Conservation (phyloP, 2,888 invertebrate genomes). For the Nemurella pictetii region DNA sequence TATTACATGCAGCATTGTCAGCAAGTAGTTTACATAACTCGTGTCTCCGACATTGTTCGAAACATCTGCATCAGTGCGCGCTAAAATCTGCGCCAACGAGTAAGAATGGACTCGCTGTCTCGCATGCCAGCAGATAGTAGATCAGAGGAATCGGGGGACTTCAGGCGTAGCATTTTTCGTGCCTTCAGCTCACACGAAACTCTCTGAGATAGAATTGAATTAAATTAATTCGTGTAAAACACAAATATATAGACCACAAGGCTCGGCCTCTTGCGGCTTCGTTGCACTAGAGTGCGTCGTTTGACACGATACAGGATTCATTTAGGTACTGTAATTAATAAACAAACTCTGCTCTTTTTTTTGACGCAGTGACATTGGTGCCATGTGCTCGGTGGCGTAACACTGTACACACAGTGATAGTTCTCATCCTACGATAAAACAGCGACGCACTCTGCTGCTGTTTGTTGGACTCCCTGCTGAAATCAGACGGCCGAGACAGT, state of each 20-base stretch:
- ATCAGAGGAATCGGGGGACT: neutral
- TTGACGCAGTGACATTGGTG: neutral
- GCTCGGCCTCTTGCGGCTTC: neutral
- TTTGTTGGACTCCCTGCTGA: too few species aligned
- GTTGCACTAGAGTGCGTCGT: neutral
- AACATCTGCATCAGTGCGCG: neutral
- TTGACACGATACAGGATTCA: neutral
- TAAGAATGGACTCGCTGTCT: neutral
- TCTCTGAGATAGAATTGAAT: neutral
- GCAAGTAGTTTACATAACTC: neutral
- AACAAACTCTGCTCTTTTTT: neutral
- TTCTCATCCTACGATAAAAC: too few species aligned
- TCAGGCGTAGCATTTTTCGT: neutral
- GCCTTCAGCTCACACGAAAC: neutral
- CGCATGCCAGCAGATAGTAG: neutral
- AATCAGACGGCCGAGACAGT: too few species aligned
- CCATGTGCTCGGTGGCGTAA: neutral
- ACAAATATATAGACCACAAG: neutral
- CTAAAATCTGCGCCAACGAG: neutral
- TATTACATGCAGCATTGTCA: neutral
- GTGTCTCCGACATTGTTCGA: neutral
- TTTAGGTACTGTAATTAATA: neutral
- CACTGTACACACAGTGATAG: too few species aligned
- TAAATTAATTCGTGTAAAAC: neutral
- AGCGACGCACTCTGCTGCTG: too few species aligned